Evolutionary conservation across 2,113 vertebrate genomes (phyloP).

Genomic region (Accipiter virgatus): DNA sequence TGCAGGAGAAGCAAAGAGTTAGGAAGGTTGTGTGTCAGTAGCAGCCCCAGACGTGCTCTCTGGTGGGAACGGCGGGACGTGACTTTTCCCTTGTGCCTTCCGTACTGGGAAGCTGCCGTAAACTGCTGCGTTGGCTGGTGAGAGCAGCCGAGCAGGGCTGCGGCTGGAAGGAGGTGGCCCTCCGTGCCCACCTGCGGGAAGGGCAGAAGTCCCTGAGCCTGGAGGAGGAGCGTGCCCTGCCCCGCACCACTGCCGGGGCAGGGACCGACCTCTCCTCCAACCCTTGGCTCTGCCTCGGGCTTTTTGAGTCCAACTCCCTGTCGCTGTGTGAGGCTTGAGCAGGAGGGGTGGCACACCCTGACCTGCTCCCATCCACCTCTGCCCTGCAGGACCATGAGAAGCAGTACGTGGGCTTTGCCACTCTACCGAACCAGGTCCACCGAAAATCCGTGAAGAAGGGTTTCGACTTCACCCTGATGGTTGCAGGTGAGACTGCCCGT

Average conservation of each 20-base stretch:
- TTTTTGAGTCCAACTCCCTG: not conserved
- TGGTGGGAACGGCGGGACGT: not conserved
- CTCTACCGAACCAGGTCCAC: slow-evolving; percentile 97
- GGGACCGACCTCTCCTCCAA: not conserved
- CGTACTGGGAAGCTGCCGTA: not conserved
- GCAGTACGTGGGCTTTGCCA: slow-evolving; percentile 98
- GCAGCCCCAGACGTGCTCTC: not conserved
- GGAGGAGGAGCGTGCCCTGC: not conserved
- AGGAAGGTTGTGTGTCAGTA: not conserved
- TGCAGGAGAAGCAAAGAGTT: not conserved
- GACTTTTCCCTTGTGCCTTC: not conserved
- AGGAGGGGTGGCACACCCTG: not conserved
- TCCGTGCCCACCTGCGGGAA: not conserved
- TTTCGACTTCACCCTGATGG: slow-evolving; percentile 98
- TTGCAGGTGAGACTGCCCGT: slow-evolving; percentile 81
- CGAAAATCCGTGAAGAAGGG: slow-evolving; percentile 99
- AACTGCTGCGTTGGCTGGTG: not conserved
- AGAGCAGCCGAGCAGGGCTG: not conserved
- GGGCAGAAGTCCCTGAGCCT: not conserved
- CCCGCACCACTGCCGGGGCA: not conserved
- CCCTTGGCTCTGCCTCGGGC: not conserved
- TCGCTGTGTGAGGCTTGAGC: not conserved
- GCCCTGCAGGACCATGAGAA: slow-evolving; percentile 84
- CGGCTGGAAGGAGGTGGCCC: not conserved
- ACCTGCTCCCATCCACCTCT: slow-evolving; percentile 7